Conservation (phyloP, 2,888 invertebrate genomes). For the Drosophila nigritarsus region DNA sequence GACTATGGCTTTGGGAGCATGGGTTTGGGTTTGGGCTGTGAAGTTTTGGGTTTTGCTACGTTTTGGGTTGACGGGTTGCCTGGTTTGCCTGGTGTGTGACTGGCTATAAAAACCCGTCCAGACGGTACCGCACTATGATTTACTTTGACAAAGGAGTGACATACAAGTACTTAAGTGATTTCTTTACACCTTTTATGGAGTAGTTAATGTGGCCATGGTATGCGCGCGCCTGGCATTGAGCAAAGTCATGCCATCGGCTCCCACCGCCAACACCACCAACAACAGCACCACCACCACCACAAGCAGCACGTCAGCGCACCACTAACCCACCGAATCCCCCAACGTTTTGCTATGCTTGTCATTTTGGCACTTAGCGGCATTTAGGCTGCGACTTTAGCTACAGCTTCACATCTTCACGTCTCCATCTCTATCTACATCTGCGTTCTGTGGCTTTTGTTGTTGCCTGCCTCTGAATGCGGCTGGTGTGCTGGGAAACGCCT, state of each 20-base stretch:
- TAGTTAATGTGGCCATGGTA: slow-evolving; percentile 80
- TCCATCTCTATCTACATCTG: slow-evolving; percentile 14
- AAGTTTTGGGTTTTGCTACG: slow-evolving; percentile 24
- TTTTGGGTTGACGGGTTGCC: slow-evolving; percentile 5
- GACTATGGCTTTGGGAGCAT: slow-evolving; percentile 8
- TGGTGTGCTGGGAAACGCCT: slow-evolving; percentile 53
- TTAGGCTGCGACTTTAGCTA: slow-evolving; percentile 60
- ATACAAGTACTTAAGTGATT: slow-evolving; percentile 81
- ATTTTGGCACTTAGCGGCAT: slow-evolving; percentile 76
- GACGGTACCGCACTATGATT: slow-evolving; percentile 70
- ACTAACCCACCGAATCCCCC: slow-evolving; percentile 48
- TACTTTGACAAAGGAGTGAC: slow-evolving; percentile 81
- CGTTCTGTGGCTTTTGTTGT: slow-evolving; percentile 53
- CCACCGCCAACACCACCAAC: slow-evolving; percentile 15
- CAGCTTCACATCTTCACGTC: slow-evolving; percentile 30
- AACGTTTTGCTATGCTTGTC: slow-evolving; percentile 66
- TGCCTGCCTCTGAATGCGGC: slow-evolving; percentile 28
- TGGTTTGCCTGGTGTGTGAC: slow-evolving; percentile 36
- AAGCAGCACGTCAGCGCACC: slow-evolving; percentile 19
- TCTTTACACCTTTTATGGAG: slow-evolving; percentile 80
- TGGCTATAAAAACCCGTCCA: slow-evolving; percentile 58
- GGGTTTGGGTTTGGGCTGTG: slow-evolving; percentile 8
- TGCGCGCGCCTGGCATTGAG: slow-evolving; percentile 72
- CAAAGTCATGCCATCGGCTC: slow-evolving; percentile 68
- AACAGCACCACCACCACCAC: slow-evolving; percentile 3